Conservation (phyloP, 2,888 invertebrate species). For the Furcula furcula region DNA sequence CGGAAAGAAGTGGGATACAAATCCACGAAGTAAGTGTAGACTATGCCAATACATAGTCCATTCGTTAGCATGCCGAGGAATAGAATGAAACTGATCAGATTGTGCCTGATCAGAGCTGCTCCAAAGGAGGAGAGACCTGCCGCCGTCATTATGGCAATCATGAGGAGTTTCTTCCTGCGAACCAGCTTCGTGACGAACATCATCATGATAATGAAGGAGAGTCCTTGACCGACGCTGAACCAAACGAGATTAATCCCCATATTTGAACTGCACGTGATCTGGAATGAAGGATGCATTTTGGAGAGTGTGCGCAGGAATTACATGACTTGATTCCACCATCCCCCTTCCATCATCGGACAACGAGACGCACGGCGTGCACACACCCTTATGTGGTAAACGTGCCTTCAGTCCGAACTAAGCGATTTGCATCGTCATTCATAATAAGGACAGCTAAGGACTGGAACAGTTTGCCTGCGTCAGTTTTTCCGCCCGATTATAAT, state of each 20-base stretch:
- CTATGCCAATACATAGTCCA: constrained; percentile 9
- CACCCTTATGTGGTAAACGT: too few species aligned
- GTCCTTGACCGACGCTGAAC: constrained; percentile 3
- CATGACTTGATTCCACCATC: too few species aligned
- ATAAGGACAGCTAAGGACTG: too few species aligned
- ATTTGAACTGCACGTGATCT: not conserved
- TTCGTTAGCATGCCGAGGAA: constrained; percentile 4
- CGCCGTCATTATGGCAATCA: constrained; percentile 10
- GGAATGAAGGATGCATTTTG: not conserved
- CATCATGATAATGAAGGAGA: constrained; percentile 11
- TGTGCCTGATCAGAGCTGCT: constrained; percentile 11
- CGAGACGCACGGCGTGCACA: too few species aligned
- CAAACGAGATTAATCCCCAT: constrained; percentile 1
- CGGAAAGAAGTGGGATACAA: constrained; percentile 22
- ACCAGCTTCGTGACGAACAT: constrained; percentile 17
- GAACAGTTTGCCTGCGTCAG: too few species aligned
- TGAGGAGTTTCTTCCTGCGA: constrained; percentile 15
- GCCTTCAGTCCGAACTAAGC: too few species aligned
- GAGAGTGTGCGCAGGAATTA: too few species aligned
- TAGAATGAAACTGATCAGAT: constrained; percentile 12
- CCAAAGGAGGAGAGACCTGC: constrained; percentile 9
- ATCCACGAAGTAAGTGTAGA: constrained; percentile 18
- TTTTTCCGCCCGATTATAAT: too few species aligned
- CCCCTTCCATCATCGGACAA: too few species aligned
- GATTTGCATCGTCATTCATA: too few species aligned